Base-by-base conservation (phyloP, 2,113 vertebrate genomes). In the Alouatta palliata region DNA sequence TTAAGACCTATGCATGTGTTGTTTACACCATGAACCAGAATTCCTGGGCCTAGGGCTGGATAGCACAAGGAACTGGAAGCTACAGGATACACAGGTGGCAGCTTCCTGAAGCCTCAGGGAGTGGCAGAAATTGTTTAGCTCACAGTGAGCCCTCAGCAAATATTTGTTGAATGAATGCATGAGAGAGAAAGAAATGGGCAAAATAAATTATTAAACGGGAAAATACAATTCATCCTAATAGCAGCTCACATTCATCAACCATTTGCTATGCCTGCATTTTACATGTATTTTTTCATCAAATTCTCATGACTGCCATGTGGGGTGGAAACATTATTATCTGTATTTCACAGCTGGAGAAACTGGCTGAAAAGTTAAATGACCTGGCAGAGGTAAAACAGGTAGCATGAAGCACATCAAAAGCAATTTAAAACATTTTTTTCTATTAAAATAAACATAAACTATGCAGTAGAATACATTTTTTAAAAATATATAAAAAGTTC, bases 361-460 rank as follows among this genome's bases (percentile, higher is more conserved):
- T 81, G 52, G 27, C 81, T 82, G 23, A 66, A 68, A 88, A 85
- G 71, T 76, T 76, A 89, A 91, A 73, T 47, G 23, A 73, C 40
- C 68, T 79, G 71, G 58, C 40, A 19, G 58, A 73, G 25, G 5
- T 79, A 56, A 85, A 80, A 66, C 32, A 73, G 37, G n/a, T 45
- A 81, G 64, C 45, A 90, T n/a, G 7, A 32, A 37, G 8, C 70
- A 88, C 23, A 43, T 95, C 52, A 89, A 75, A 95, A 70, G 27
- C 61, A 93, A 81, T 56, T 21, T 79, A 25, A 58, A 96, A 56
- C 23, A 20, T 92, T 47, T 96, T 52, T 58, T 91, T 80, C 64
- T 80, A 47, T 83, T 89, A 75, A 71, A 77, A 75, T 87, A 49
- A 87, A 45, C 16, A 32, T 54, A 68, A 54, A 68, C 49, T 71